Evolutionary conservation across 1,140 invertebrate genomes (phyloP).

Genomic region (Zaprionus capensis): DNA sequence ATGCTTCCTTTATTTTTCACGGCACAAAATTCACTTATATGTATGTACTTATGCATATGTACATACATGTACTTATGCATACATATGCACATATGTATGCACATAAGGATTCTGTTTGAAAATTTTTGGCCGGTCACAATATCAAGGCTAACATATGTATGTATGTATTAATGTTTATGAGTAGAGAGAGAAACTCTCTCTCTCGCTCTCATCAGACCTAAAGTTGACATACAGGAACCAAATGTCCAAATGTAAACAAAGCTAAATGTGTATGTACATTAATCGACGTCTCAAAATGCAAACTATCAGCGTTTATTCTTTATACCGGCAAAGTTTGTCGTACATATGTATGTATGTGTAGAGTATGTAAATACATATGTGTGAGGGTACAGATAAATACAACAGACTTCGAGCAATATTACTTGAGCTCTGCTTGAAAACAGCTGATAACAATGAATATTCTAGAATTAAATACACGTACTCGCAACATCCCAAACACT

Average conservation of each 20-base stretch:
- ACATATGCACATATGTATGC: neutral
- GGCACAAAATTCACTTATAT: neutral
- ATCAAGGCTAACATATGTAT: neutral
- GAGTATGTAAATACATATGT: neutral
- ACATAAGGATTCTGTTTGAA: neutral
- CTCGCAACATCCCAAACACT: neutral
- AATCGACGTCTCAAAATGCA: neutral
- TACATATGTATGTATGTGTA: neutral
- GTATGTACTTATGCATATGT: neutral
- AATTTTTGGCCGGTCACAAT: neutral
- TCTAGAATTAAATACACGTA: neutral
- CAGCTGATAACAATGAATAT: neutral
- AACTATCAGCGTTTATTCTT: neutral
- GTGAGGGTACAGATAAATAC: neutral
- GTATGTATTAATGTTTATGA: neutral
- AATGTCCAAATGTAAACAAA: slow-evolving; percentile 26
- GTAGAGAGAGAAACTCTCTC: neutral
- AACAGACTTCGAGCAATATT: neutral
- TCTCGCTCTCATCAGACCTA: no score
- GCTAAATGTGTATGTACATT: neutral
- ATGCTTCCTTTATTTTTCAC: neutral
- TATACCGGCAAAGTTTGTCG: neutral
- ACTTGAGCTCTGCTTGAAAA: neutral
- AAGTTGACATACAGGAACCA: neutral
- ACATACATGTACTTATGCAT: neutral